Base-by-base conservation (phyloP, 2,797 vertebrate species). In the Lophius americanus region DNA sequence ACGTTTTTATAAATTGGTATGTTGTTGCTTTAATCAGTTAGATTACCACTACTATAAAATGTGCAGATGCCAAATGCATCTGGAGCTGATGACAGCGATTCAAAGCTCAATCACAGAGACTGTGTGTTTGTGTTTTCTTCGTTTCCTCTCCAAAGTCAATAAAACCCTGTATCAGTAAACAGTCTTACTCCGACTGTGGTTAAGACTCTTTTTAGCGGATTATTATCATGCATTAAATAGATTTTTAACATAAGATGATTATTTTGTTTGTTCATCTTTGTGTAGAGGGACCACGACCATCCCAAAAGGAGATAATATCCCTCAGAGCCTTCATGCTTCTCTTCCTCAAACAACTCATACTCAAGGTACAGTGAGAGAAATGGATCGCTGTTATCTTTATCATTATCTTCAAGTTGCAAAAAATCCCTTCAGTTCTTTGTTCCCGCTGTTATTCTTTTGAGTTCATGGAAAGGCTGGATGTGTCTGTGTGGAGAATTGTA, bases 291-390 rank as follows among this genome's bases (percentile, higher is more conserved):
- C 96, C 96, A 13, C 94, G 98, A 41, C 98, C 98, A 11, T 96
- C 97, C 71, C 98, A 99, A 84, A 99, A 99, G 88, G 98, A 99
- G 95, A 97, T 99, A 80, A 93, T 99, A 92, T 99, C 98, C 0
- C 91, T 99, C 71, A 90, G 98, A 75, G 98, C 98, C 2, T 99
- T 99, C 92, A 99, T 99, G 98, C 95, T 99, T 33, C 95, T 99
- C 81, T 99, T 99, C 92, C 94, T 99, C 84, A 99, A 99, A 90
- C 98, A 99, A 63, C 96, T 99, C 65, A 99, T 99, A 85, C 85
- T 99, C 49, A 99, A 99, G 97, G 98, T 99, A 86, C 60, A 46
- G 56, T 12, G 9, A 62, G 54, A 53, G 58, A 64, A 67, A 64
- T 9, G 0, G 60, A 71, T 75, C 73, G 35, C 39, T 4, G 3